phyloP scores from a whole-genome alignment of 1,140 invertebrate species.

The Phymorhynchus buccinoides region DNA sequence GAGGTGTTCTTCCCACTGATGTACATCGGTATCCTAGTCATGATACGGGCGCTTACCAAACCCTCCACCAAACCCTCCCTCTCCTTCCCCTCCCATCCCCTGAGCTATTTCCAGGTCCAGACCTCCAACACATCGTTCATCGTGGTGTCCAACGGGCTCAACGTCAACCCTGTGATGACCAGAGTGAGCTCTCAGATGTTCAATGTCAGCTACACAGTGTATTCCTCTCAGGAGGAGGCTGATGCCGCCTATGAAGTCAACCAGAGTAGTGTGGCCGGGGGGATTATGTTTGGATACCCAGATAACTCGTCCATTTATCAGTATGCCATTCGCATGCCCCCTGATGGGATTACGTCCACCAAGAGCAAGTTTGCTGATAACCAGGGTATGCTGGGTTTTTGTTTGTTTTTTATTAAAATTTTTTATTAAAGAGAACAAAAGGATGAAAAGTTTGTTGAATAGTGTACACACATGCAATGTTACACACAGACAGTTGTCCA shows the following conservation, averaged over 20 bases:
- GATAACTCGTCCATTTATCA: background rate
- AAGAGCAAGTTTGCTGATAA: background rate
- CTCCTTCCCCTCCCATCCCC: conserved; percentile 38
- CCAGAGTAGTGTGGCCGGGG: conserved; percentile 18
- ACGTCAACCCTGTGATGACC: conserved; percentile 46
- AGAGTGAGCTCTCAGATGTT: conserved; percentile 41
- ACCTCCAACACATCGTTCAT: conserved; percentile 42
- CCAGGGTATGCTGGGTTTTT: conserved; percentile 16
- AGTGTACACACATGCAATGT: background rate
- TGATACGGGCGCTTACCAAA: conserved; percentile 50
- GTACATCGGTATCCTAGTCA: conserved; percentile 54
- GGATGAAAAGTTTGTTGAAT: background rate
- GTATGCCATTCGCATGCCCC: conserved; percentile 44
- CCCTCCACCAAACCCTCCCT: conserved; percentile 46
- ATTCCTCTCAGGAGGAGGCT: conserved; percentile 38
- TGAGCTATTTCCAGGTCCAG: conserved; percentile 19
- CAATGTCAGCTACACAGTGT: conserved; percentile 32
- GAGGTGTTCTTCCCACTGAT: conserved; percentile 62
- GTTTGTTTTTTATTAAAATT: background rate
- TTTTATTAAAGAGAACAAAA: background rate
- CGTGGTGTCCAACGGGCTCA: conserved; percentile 41
- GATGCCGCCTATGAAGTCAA: conserved; percentile 40
- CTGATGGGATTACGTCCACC: conserved; percentile 14
- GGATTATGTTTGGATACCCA: conserved; percentile 41
- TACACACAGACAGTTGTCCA: background rate